Base-by-base conservation (phyloP, 2,797 vertebrate species). In the Clamator glandarius region DNA sequence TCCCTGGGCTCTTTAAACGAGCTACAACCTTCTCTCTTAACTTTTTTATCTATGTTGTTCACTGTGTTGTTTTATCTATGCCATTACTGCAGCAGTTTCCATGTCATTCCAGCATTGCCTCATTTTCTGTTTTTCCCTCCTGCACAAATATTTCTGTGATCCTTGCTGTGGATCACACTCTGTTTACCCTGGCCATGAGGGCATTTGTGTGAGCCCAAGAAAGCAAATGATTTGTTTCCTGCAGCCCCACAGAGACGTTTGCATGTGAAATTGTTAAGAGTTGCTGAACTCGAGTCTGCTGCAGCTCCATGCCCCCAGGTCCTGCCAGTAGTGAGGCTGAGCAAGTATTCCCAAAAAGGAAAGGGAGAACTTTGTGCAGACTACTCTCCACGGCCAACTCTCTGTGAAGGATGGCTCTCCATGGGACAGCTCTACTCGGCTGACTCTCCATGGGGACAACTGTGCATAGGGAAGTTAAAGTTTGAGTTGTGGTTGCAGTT, bases 321-420 rank as follows among this genome's bases (percentile, higher is more conserved):
- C 25, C 48, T 2, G 3, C 9, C 0, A 62, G 21, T 0, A 62
- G 21, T 0, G 3, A 64, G 33, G 23, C 29, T 29, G 39, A 74
- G 57, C 12, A 55, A 19, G 14, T 44, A 42, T n/a, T 77, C 42
- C 82, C 46, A 46, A 46, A 39, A 46, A 20, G 46, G 46, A 46
- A 46, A 46, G 20, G 46, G 18, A 46, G 46, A 46, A 46, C 19
- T 21, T 46, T 46, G 20, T 21, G 19, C 11, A 11, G 46, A 16
- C 19, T 7, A 21, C 46, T 46, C 46, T 46, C 20, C 10, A 21
- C 20, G 11, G 46, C 46, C 46, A 46, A 46, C 46, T 46, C 46
- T 46, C 20, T 21, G 17, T 46, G 46, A 19, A 46, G 46, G 46
- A 46, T 46, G 46, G 21, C 46, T 46, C 46, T 46, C 46, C 46